phyloP scores from a whole-genome alignment of 2,888 invertebrate genomes.

The Drosophila atripex region DNA sequence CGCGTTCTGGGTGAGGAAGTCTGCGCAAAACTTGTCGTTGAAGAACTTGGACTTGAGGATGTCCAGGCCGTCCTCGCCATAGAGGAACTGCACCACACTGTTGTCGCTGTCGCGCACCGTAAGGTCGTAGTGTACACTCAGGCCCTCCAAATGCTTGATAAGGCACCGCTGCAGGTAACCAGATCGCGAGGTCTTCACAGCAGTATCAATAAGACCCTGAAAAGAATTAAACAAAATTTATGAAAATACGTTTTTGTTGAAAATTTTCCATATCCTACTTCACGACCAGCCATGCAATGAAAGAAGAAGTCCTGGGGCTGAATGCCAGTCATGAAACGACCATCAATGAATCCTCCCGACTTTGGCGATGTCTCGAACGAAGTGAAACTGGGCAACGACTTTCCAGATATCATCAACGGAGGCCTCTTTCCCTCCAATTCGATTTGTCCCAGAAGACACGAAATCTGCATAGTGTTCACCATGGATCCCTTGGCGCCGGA shows the following conservation, averaged over 20 bases:
- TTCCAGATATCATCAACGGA: conserved; percentile 94
- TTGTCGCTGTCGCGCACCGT: conserved; percentile 98
- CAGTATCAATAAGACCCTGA: conserved; percentile 98
- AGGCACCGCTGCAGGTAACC: conserved; percentile 99
- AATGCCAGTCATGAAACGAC: conserved; percentile 99
- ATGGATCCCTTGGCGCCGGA: conserved; percentile 99
- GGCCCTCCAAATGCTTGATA: conserved; percentile 98
- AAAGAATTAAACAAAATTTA: not conserved
- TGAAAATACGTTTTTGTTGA: not conserved
- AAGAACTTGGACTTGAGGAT: conserved; percentile 94
- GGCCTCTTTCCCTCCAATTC: conserved; percentile 99
- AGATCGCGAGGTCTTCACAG: conserved; percentile 99
- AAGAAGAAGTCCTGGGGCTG: conserved; percentile 99
- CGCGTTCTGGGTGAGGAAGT: conserved; percentile 93
- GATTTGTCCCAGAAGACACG: conserved; percentile 98
- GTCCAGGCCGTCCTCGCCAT: conserved; percentile 97
- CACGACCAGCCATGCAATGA: conserved; percentile 99
- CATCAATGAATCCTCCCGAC: conserved; percentile 98
- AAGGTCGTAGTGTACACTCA: conserved; percentile 95
- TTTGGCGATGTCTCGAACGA: conserved; percentile 94
- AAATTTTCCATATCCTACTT: conserved; percentile 85
- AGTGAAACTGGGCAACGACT: conserved; percentile 95
- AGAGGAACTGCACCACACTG: conserved; percentile 95
- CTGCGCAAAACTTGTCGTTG: conserved; percentile 87
- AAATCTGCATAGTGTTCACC: conserved; percentile 99